Base-by-base conservation (phyloP, 2,113 vertebrate genomes). In the Cephalopterus ornatus region DNA sequence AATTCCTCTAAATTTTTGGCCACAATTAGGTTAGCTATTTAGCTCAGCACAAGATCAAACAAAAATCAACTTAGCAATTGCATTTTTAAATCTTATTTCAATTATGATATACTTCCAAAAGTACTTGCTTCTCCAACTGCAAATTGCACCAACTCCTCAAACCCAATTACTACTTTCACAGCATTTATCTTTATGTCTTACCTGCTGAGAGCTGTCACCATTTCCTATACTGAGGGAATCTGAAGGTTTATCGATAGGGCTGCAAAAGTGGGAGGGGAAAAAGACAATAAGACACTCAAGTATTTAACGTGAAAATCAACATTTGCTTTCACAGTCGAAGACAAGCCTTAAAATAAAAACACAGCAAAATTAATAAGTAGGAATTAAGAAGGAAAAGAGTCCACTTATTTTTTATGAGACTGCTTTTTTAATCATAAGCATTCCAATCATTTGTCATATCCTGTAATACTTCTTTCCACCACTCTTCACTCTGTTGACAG, bases 211-310 rank as follows among this genome's bases (percentile, higher is more conserved):
- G 97, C 98, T 99, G 95, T 99, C 99, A 97, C 99, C 99, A 71
- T 99, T 99, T 94, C 99, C 99, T 99, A 99, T 98, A 98, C 98
- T 98, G 89, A 99, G 98, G 56, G 99, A 98, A 97, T 99, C 99
- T 98, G 99, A 98, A 98, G 99, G 98, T 98, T 99, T 99, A 97
- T 99, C 99, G 72, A 99, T 98, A 95, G 99, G 99, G 98, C 99
- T 99, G 97, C 77, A 98, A 97, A 97, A 83, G 47, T 84, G 56
- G 97, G n/a, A 98, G 39, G 94, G 61, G 50, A 80, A 80, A 92
- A 91, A 96, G 42, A 97, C 77, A 97, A 15, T 91, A 84, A 94
- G 89, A 92, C 19, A 76, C 12, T 66, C 17, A 27, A 79, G 24
- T 44, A 92, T 20, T 73, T n/a, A 50, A 76, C 0, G 0, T 20